Evolutionary conservation across 2,113 vertebrate species (phyloP).

Genomic region (Gnathonemus echidnorhynchus): DNA sequence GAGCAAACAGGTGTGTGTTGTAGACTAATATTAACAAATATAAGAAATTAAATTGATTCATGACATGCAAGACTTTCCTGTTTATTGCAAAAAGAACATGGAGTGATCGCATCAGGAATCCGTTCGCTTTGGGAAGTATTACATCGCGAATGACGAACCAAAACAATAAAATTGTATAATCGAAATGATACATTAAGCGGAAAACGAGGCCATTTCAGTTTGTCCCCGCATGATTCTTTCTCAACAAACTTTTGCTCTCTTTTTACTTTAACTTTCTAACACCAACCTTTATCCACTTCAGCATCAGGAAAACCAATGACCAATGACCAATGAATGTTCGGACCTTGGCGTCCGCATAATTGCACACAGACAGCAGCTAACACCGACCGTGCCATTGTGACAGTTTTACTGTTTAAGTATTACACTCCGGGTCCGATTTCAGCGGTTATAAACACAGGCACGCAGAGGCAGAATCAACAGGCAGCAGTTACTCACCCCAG

Average conservation of each 20-base stretch:
- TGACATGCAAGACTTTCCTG: not conserved
- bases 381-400: not conserved
- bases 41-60: not conserved
- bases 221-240: not conserved
- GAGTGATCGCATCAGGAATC: not conserved
- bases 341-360: not conserved
- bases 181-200: not conserved
- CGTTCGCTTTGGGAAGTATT: not conserved
- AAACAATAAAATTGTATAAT: not conserved
- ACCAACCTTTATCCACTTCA: not conserved
- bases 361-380: not conserved
- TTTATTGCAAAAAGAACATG: not conserved
- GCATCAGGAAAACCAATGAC: not conserved
- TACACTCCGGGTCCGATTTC: too few species aligned
- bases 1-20: not conserved
- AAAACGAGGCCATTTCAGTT: not conserved
- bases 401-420: not conserved
- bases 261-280: not conserved
- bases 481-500: conserved; percentile 49
- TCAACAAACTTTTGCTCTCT: not conserved
- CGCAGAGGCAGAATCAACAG: not conserved
- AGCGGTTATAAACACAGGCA: not conserved
- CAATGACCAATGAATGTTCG: too few species aligned
- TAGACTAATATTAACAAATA: not conserved
- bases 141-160: not conserved